phyloP scores from a whole-genome alignment of 2,888 invertebrate genomes.

The Heliconius ethilla region DNA sequence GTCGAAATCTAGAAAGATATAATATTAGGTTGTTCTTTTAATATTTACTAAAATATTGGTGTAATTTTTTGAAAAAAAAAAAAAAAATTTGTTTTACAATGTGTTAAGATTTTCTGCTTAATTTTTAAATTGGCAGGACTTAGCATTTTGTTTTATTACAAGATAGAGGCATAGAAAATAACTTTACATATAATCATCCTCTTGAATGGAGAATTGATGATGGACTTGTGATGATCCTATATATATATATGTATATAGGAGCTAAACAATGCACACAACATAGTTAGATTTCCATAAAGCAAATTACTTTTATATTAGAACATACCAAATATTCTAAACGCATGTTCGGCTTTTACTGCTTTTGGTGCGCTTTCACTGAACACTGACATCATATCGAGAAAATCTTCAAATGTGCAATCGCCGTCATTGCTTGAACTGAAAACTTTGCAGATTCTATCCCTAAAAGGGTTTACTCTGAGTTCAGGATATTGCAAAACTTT shows the following conservation, averaged over 20 bases:
- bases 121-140: too few species aligned
- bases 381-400: constrained; percentile 98
- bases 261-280: background rate
- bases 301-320: constrained; percentile 47
- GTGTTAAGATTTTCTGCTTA: too few species aligned
- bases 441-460: constrained; percentile 95
- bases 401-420: constrained; percentile 97
- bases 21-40: background rate
- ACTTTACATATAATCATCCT: too few species aligned
- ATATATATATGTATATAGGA: background rate
- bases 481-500: constrained; percentile 94
- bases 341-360: constrained; percentile 96
- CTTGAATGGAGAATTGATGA: too few species aligned
- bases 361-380: constrained; percentile 95
- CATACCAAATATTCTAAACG: constrained; percentile 97
- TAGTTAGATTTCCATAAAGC: background rate
- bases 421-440: constrained; percentile 94
- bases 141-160: too few species aligned
- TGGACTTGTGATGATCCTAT: background rate
- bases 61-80: too few species aligned
- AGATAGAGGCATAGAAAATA: too few species aligned
- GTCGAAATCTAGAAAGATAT: constrained; percentile 88
- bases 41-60: too few species aligned
- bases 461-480: constrained; percentile 94
- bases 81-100: too few species aligned